Conservation (phyloP, 2,113 vertebrate species). For the Equus quagga region DNA sequence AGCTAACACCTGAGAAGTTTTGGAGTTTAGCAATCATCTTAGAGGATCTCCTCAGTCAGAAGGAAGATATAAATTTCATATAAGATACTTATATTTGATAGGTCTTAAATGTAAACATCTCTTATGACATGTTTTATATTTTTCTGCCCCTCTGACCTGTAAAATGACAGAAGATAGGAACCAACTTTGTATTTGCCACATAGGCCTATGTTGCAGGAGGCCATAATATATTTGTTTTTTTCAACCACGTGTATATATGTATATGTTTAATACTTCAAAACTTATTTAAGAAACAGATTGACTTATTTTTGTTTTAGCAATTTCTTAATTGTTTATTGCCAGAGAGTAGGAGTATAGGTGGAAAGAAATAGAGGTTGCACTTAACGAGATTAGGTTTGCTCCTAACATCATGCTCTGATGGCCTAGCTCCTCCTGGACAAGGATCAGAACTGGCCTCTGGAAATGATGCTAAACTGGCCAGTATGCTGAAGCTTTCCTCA, state of each 20-base stretch:
- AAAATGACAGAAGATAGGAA: neutral
- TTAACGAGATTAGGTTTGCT: neutral
- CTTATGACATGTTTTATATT: neutral
- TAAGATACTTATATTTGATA: neutral
- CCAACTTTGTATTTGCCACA: neutral
- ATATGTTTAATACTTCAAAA: neutral
- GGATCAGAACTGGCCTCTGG: neutral
- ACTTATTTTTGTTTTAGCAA: neutral
- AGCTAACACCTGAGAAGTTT: neutral
- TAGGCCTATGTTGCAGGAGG: neutral
- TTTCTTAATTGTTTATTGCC: neutral
- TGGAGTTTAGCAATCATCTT: neutral
- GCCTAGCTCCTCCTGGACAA: too few species aligned
- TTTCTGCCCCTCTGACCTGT: neutral
- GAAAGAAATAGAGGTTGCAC: neutral
- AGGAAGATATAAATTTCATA: neutral
- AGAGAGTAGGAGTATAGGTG: neutral
- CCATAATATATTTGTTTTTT: neutral
- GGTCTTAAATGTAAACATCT: neutral
- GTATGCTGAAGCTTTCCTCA: neutral
- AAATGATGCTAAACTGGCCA: neutral
- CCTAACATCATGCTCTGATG: neutral
- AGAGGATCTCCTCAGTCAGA: neutral
- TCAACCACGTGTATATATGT: neutral
- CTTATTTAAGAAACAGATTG: neutral